These are phyloP conservation scores for Hydractinia echinata DNA, from an alignment of 30 jellyfish, hydroid and myxozoan species.

Conservation along the genomic window DNA sequence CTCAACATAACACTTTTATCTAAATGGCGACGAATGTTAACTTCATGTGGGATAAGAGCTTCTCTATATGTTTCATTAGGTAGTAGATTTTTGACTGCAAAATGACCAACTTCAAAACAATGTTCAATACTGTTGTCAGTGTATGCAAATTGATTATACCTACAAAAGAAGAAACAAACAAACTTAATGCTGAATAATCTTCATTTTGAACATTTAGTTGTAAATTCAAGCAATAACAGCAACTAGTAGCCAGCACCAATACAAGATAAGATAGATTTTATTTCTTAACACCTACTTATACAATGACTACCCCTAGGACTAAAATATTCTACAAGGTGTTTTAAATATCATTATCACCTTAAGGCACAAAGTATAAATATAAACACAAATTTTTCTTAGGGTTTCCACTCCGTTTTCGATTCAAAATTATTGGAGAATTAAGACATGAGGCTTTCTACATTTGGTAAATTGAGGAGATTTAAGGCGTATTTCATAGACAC, in stretches of 20 bases:
- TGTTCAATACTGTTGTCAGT: conserved; percentile 78
- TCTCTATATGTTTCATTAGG: conserved; percentile 87
- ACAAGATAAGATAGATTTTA: not conserved
- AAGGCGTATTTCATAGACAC: too few species aligned
- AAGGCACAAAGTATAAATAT: too few species aligned
- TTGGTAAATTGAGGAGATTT: too few species aligned
- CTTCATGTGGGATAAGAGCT: conserved; percentile 80
- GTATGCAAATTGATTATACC: conserved; percentile 79
- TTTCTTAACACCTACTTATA: too few species aligned
- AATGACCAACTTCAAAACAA: conserved; percentile 85
- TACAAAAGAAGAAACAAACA: conserved; percentile 1
- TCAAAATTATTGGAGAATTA: too few species aligned
- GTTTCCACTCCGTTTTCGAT: too few species aligned
- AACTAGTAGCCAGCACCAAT: not conserved
- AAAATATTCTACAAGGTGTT: too few species aligned
- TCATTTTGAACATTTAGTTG: not conserved
- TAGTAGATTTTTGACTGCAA: conserved; percentile 66
- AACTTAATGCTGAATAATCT: not conserved
- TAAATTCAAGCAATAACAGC: not conserved
- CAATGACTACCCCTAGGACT: too few species aligned
- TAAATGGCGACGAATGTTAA: conserved; percentile 83
- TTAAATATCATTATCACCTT: too few species aligned
- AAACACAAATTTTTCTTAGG: too few species aligned
- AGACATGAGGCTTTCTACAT: too few species aligned
- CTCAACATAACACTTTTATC: conserved; percentile 90